phyloP scores from a whole-genome alignment of 1,140 invertebrate species.

The Globodera ellingtonae region DNA sequence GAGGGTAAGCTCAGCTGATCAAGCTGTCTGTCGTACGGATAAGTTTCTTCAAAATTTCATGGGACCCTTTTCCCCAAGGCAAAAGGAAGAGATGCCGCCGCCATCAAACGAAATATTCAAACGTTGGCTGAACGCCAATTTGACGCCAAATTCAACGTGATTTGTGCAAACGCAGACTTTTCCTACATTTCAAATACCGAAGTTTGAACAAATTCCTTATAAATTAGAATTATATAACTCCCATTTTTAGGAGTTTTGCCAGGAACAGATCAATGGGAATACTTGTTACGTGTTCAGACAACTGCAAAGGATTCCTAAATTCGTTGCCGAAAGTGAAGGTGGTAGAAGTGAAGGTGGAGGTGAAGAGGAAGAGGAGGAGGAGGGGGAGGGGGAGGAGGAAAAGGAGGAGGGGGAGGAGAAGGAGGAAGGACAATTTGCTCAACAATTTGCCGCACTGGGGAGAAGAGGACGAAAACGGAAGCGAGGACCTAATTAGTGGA shows the following conservation, averaged over 20 bases:
- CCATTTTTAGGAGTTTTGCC: conserved; percentile 18
- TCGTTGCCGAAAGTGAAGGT: neutral
- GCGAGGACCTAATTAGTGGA: conserved; percentile 1
- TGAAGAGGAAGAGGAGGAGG: neutral
- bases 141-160: conserved; percentile 21
- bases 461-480: neutral
- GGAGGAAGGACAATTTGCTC: neutral
- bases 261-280: conserved; percentile 21
- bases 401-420: neutral
- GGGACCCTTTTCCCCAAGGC: neutral
- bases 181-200: conserved; percentile 28
- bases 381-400: neutral
- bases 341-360: neutral
- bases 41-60: neutral
- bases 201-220: neutral
- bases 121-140: conserved; percentile 15
- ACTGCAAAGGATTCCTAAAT: neutral
- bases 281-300: conserved; percentile 29
- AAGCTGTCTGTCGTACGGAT: neutral
- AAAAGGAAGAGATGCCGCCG: conserved; percentile 10
- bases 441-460: neutral
- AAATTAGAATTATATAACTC: neutral
- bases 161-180: conserved; percentile 23
- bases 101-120: conserved; percentile 26
- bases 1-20: neutral